Conservation (phyloP, 2,888 invertebrate genomes). For the Chloroclysta siterata region DNA sequence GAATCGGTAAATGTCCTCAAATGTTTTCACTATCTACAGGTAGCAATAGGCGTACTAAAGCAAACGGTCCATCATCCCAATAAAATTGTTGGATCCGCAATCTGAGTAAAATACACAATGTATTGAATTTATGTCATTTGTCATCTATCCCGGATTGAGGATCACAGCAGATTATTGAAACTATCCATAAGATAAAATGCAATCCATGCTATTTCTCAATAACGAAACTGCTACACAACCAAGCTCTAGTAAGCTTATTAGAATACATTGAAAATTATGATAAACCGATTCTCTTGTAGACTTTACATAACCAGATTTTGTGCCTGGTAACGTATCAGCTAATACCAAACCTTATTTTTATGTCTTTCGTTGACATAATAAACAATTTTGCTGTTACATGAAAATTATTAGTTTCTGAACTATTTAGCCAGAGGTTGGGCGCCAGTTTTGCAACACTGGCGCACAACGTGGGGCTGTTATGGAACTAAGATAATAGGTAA, state of each 20-base stretch:
- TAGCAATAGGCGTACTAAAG: conserved; percentile 25
- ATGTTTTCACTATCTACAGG: conserved; percentile 13
- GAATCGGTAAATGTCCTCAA: conserved; percentile 49
- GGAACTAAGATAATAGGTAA: background rate
- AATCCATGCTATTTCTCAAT: conserved; percentile 16
- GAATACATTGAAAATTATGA: conserved; percentile 16
- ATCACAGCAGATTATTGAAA: background rate
- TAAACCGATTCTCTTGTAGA: conserved; percentile 61
- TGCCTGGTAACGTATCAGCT: conserved; percentile 50
- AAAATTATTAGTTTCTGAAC: background rate
- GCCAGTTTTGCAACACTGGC: conserved; percentile 34
- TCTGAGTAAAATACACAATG: conserved; percentile 11
- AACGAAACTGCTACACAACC: conserved; percentile 13
- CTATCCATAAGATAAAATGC: conserved; percentile 6
- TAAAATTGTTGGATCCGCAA: conserved; percentile 3
- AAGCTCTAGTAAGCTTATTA: conserved; percentile 17
- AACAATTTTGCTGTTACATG: conserved; percentile 6
- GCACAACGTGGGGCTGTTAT: conserved; percentile 27
- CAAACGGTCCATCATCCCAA: conserved; percentile 7
- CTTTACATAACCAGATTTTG: conserved; percentile 55
- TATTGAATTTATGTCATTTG: conserved; percentile 2
- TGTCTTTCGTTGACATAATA: conserved; percentile 34
- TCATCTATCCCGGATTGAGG: conserved; percentile 3
- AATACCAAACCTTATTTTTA: conserved; percentile 14
- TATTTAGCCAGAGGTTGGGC: conserved; percentile 26